Base-by-base conservation (phyloP, 2,888 invertebrate species). In the Athalia rosae region DNA sequence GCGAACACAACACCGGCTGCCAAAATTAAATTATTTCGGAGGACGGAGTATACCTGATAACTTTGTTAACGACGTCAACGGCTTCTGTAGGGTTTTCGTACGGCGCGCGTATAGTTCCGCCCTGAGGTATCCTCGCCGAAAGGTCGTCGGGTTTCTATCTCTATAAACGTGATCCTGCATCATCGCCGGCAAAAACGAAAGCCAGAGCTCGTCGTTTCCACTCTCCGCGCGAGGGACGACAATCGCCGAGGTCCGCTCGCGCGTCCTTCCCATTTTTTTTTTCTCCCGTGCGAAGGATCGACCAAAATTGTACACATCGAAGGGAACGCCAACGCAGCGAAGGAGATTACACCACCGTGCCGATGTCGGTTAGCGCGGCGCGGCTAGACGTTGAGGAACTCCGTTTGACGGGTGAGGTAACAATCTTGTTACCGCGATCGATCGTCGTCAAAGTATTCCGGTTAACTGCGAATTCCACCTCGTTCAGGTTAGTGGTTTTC, bases 381-480 rank as follows among this genome's bases (percentile, higher is more conserved):
- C 41, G 47, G 43, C 13, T 28, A 59, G 61, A 61, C 74, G 48
- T 5, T 11, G n/a, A 61, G 74, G 61, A 59, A 74, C 74, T 62
- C 62, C 43, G 74, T 74, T 74, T 61, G 62, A 61, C 62, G 61
- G 74, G 61, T 61, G 28, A 61, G 50, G 62, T 71, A 74, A 74
- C 74, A 74, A 74, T 74, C 74, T 62, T 74, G 74, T 74, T 74
- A 74, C 62, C 61, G 48, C 74, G 61, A 74, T 74, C 74, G 74
- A 74, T 74, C 48, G 48, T 61, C 48, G 50, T 62, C 62, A 74
- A 59, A 74, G 48, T 56, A 74, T 62, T 74, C 48, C 58, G 45
- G 43, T 48, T 56, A 71, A 71, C 71, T 41, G 41, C 45, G 13
- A 59, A 71, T 71, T 58, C 74, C 61, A 7, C 15, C 61, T 28